phyloP scores from a whole-genome alignment of 2,888 invertebrate genomes.

The Bhutanitis thaidina region DNA sequence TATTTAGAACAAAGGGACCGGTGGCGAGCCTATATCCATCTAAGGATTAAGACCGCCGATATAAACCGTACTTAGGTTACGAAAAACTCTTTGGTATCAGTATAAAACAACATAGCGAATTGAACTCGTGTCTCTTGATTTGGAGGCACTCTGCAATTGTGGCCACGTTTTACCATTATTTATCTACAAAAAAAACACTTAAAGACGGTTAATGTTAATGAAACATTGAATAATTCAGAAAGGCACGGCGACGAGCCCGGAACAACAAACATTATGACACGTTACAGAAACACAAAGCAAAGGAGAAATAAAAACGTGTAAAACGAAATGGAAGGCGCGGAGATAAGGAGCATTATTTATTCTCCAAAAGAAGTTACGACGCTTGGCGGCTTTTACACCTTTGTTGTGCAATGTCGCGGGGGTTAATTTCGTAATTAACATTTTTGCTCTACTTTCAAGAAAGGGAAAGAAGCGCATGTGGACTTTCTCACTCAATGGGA shows the following conservation, averaged over 20 bases:
- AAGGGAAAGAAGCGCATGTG: too few relatives aligned
- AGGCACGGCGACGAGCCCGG: neutral
- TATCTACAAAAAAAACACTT: neutral
- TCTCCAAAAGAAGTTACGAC: neutral
- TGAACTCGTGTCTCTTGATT: too few relatives aligned
- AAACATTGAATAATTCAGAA: constrained; percentile 12
- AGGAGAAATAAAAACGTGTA: constrained; percentile 11
- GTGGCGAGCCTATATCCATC: too few relatives aligned
- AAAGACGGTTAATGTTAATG: constrained; percentile 7
- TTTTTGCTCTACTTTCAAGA: neutral
- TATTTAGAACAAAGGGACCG: too few relatives aligned
- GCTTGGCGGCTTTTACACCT: neutral
- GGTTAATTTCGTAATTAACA: neutral
- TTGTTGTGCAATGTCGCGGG: neutral
- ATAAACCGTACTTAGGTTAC: too few relatives aligned
- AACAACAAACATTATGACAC: constrained; percentile 11
- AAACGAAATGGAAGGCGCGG: neutral
- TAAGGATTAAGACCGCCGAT: too few relatives aligned
- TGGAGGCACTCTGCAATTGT: too few relatives aligned
- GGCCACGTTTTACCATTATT: too few relatives aligned
- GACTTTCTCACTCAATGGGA: too few relatives aligned
- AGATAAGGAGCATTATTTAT: constrained; percentile 7
- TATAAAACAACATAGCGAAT: too few relatives aligned
- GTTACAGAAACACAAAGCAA: constrained; percentile 1
- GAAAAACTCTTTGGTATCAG: too few relatives aligned